phyloP scores from a whole-genome alignment of 2,113 vertebrate species.

The Entelurus aequoreus region DNA sequence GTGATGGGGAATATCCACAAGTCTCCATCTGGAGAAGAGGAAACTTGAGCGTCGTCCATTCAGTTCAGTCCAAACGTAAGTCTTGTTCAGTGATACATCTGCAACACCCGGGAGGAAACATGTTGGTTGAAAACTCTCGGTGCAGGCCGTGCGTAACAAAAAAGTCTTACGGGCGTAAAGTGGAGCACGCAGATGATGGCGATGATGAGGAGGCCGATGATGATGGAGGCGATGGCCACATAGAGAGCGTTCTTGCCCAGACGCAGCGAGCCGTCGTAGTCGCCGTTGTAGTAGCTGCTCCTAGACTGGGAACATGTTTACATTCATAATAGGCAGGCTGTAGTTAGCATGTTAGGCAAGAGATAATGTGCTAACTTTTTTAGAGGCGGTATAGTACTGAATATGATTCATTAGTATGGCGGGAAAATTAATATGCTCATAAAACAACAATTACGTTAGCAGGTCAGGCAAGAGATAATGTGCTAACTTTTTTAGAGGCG shows the following conservation, averaged over 20 bases:
- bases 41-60: constrained; percentile 16
- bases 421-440: too few relatives aligned
- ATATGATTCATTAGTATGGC: too few relatives aligned
- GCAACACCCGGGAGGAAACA: constrained; percentile 26
- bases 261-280: constrained; percentile 80
- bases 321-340: too few relatives aligned
- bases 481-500: too few relatives aligned
- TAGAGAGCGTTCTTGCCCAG: constrained; percentile 81
- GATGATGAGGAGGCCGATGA: constrained; percentile 84
- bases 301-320: constrained; percentile 69
- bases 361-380: too few relatives aligned
- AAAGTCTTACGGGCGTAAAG: constrained; percentile 74
- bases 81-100: constrained; percentile 28
- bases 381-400: too few relatives aligned
- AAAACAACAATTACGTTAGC: too few relatives aligned
- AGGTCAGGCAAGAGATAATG: too few relatives aligned
- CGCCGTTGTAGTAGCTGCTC: constrained; percentile 81
- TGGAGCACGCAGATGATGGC: constrained; percentile 75
- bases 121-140: not conserved
- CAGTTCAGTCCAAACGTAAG: not conserved
- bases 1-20: not conserved
- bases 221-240: constrained; percentile 79
- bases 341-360: too few relatives aligned
- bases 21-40: not conserved
- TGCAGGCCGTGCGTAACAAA: not conserved